phyloP scores from a whole-genome alignment of 1,140 invertebrate species.

The Goniozus legneri region DNA sequence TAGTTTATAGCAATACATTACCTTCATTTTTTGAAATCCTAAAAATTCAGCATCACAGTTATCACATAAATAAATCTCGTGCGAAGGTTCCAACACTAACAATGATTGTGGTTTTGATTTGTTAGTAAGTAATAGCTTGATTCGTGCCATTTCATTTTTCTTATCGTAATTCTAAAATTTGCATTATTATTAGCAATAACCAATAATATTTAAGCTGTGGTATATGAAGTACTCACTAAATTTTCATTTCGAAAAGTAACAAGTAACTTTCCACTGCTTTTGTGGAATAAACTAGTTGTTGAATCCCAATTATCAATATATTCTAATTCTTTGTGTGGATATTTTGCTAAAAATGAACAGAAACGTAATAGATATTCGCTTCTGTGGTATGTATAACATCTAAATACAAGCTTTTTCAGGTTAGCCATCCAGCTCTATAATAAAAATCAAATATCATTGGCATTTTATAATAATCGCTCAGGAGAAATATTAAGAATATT shows the following conservation, averaged over 20 bases:
- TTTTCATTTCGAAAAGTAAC: constrained; percentile 76
- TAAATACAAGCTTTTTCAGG: constrained; percentile 64
- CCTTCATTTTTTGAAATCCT: constrained; percentile 57
- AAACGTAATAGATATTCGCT: constrained; percentile 69
- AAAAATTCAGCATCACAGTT: constrained; percentile 66
- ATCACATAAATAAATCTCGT: constrained; percentile 71
- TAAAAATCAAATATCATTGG: background rate
- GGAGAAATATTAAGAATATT: background rate
- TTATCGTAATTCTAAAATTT: constrained; percentile 46
- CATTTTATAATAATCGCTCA: background rate
- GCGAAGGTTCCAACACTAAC: constrained; percentile 53
- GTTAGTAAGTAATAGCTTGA: constrained; percentile 38
- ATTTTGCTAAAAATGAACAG: constrained; percentile 65
- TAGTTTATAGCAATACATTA: constrained; percentile 30
- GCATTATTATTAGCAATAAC: too few relatives aligned
- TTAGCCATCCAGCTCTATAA: constrained; percentile 59
- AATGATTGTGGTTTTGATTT: constrained; percentile 42
- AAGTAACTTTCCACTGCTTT: constrained; percentile 61
- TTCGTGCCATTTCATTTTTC: constrained; percentile 37
- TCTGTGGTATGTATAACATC: constrained; percentile 70
- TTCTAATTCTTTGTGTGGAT: constrained; percentile 61
- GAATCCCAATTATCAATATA: constrained; percentile 72
- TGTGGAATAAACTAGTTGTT: constrained; percentile 68
- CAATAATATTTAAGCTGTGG: background rate
- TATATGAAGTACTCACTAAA: constrained; percentile 46